A percentile compares a stretch with the other conserved stretches of the same genome.
Conservation (phyloP, 2,888 invertebrate genomes). For the Sepiola atlantica region DNA sequence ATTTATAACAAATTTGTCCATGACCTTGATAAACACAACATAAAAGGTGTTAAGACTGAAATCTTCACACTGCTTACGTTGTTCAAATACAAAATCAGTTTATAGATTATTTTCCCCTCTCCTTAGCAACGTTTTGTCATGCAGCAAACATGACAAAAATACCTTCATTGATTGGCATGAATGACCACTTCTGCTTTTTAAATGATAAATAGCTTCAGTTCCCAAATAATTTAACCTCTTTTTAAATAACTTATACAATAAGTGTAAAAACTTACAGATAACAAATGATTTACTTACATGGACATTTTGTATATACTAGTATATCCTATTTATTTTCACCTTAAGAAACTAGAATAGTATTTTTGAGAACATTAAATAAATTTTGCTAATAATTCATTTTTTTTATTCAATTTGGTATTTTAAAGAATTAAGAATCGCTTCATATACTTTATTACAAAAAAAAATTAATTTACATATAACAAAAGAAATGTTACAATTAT, state of each 20-base stretch:
- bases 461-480: too few relatives aligned
- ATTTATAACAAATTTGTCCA: neutral
- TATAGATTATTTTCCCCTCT: neutral
- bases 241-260: neutral
- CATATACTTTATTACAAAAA: too few relatives aligned
- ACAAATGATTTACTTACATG: neutral
- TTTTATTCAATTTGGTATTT: neutral
- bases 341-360: too few relatives aligned
- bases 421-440: too few relatives aligned
- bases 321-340: neutral
- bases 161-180: neutral
- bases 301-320: too few relatives aligned
- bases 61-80: neutral
- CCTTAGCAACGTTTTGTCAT: neutral
- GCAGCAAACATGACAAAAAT: neutral
- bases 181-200: neutral
- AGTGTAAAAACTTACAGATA: neutral
- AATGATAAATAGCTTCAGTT: neutral
- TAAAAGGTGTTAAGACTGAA: neutral
- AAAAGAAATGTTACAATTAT: too few relatives aligned
- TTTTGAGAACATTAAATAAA: too few relatives aligned
- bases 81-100: neutral
- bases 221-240: neutral
- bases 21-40: neutral
- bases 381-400: neutral